phyloP scores from a whole-genome alignment of 2,888 invertebrate genomes.

The Slavum lentiscoides region DNA sequence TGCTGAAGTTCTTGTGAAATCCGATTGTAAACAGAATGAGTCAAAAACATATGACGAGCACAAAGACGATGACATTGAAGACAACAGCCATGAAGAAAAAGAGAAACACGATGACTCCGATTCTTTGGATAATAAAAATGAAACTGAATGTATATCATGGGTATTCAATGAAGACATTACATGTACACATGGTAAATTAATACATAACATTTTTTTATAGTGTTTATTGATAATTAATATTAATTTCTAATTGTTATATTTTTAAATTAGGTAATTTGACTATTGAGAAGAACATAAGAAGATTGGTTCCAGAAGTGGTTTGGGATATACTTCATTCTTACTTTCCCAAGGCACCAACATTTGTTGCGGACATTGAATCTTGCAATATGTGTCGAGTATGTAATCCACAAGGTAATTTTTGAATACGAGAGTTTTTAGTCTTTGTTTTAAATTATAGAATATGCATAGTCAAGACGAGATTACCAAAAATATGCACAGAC shows the following conservation, averaged over 20 bases:
- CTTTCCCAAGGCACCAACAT: slow-evolving; percentile 61
- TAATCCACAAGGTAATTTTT: neutral
- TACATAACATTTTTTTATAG: neutral
- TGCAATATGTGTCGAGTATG: slow-evolving; percentile 59
- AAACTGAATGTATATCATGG: slow-evolving; percentile 59
- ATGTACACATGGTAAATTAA: slow-evolving; percentile 62
- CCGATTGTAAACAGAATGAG: neutral
- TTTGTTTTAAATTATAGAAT: slow-evolving; percentile 54
- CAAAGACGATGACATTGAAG: slow-evolving; percentile 42
- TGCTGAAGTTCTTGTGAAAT: neutral
- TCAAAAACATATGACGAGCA: slow-evolving; percentile 46
- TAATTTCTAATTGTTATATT: neutral
- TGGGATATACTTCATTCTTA: slow-evolving; percentile 64
- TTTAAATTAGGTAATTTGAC: slow-evolving; percentile 59
- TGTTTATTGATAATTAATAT: neutral
- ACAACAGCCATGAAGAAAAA: slow-evolving; percentile 36
- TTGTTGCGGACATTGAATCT: slow-evolving; percentile 58
- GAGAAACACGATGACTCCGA: slow-evolving; percentile 38
- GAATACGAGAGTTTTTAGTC: neutral
- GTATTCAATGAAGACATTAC: slow-evolving; percentile 65
- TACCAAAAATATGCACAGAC: slow-evolving; percentile 55
- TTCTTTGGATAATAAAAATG: slow-evolving; percentile 57
- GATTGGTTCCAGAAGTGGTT: slow-evolving; percentile 62
- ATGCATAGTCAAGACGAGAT: slow-evolving; percentile 56
- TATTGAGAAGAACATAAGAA: slow-evolving; percentile 60